Percentiles rank a stretch among this genome's conserved stretches.
phyloP scores from a whole-genome alignment of 2,888 invertebrate genomes.

The Chaetogeoica ovagalla region DNA sequence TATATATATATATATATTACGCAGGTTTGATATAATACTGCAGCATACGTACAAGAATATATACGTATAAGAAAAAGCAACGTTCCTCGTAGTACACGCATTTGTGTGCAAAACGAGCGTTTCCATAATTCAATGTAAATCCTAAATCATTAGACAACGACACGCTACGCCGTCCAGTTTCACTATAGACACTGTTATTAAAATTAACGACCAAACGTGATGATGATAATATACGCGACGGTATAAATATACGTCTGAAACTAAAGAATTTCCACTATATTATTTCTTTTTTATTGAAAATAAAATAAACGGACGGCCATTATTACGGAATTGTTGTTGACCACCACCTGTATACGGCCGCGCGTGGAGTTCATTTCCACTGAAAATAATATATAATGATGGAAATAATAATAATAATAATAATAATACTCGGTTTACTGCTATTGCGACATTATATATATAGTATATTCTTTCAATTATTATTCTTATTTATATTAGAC shows the following conservation, averaged over 20 bases:
- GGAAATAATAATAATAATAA: no score
- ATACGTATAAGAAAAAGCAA: no score
- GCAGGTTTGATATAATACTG: no score
- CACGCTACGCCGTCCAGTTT: neutral
- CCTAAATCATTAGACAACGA: slow-evolving; percentile 27
- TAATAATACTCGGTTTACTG: no score
- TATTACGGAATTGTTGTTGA: slow-evolving; percentile 21
- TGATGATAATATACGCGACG: neutral
- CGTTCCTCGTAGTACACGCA: no score
- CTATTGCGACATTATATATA: no score
- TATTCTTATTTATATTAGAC: no score
- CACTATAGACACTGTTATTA: slow-evolving; percentile 1
- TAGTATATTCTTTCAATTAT: no score
- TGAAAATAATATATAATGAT: no score
- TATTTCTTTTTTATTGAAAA: neutral
- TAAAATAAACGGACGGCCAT: slow-evolving; percentile 4
- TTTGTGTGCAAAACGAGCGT: slow-evolving; percentile 5
- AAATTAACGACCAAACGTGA: slow-evolving; percentile 31
- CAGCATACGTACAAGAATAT: no score
- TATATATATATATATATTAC: no score
- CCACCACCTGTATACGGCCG: slow-evolving; percentile 6
- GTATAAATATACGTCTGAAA: neutral
- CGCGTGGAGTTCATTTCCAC: no score
- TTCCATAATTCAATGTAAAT: slow-evolving; percentile 43
- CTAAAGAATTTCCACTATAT: slow-evolving; percentile 21